Percentiles rank a stretch among this genome's conserved stretches.
phyloP scores from a whole-genome alignment of 2,888 invertebrate genomes.

The Hirtodrosophila alboralis region DNA sequence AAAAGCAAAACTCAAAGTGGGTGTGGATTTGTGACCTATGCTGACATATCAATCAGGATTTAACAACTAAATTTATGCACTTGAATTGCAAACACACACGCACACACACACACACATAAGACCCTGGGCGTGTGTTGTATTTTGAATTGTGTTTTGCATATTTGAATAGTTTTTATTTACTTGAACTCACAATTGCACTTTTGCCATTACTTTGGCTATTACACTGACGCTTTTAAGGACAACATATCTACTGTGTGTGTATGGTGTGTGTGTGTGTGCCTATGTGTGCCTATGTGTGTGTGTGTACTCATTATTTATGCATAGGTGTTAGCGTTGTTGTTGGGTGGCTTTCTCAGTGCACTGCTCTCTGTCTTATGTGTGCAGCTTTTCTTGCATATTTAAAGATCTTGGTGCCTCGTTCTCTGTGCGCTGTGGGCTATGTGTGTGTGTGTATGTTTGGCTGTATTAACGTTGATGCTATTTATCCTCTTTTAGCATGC shows the following conservation, averaged over 20 bases:
- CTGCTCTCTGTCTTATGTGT: constrained; percentile 43
- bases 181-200: constrained; percentile 80
- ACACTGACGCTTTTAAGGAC: constrained; percentile 77
- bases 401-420: constrained; percentile 27
- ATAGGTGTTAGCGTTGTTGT: constrained; percentile 66
- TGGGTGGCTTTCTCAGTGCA: constrained; percentile 45
- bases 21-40: constrained; percentile 35
- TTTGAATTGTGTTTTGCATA: constrained; percentile 77
- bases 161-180: constrained; percentile 80
- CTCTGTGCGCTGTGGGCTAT: not conserved
- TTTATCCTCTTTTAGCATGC: constrained; percentile 65
- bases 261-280: constrained; percentile 1
- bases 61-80: constrained; percentile 81
- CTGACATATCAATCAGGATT: constrained; percentile 81
- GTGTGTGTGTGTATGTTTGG: not conserved
- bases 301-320: constrained; percentile 72
- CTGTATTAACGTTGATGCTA: constrained; percentile 58
- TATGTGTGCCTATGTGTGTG: constrained; percentile 9
- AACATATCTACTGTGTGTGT: constrained; percentile 26
- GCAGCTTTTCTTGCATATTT: constrained; percentile 69
- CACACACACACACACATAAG: constrained; percentile 5
- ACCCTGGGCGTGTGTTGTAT: constrained; percentile 47
- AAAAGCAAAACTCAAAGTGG: constrained; percentile 29
- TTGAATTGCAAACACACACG: constrained; percentile 47
- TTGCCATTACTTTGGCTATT: constrained; percentile 80